phyloP scores from a whole-genome alignment of 2,113 vertebrate species.

The Tyrannus savana region DNA sequence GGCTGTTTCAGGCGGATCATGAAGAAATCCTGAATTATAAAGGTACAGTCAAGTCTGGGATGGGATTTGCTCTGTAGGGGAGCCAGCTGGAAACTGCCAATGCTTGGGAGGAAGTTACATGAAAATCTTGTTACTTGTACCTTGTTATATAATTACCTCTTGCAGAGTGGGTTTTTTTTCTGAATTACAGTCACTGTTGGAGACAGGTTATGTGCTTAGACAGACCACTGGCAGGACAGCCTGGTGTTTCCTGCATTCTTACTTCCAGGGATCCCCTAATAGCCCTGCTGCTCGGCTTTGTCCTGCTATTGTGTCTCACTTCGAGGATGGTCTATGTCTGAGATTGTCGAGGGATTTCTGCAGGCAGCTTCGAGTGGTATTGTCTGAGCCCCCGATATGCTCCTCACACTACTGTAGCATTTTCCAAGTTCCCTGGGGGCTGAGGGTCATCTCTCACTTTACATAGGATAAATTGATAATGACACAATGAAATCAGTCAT shows the following conservation, averaged over 20 bases:
- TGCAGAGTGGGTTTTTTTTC: not conserved
- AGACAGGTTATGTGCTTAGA: slow-evolving; percentile 23
- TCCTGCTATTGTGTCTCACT: not conserved
- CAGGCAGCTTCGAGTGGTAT: not conserved
- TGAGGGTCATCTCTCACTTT: slow-evolving; percentile 1
- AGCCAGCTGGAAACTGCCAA: not conserved
- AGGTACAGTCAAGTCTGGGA: not conserved
- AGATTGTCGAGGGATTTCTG: not conserved
- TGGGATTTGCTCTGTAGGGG: not conserved
- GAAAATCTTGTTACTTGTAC: slow-evolving; percentile 39
- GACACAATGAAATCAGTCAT: slow-evolving; percentile 31
- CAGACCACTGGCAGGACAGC: not conserved
- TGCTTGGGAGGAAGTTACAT: not conserved
- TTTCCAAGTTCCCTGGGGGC: not conserved
- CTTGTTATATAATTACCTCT: slow-evolving; percentile 45
- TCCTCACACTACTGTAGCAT: not conserved
- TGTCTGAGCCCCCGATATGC: not conserved
- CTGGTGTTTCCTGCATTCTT: slow-evolving; percentile 30
- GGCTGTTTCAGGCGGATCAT: not conserved
- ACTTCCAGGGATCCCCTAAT: not conserved
- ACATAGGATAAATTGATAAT: slow-evolving; percentile 33
- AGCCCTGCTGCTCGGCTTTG: not conserved
- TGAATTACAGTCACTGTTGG: slow-evolving; percentile 35
- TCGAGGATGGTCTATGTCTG: not conserved
- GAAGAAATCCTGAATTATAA: slow-evolving; percentile 11